These are phyloP conservation scores for Sicus ferrugineus DNA, from an alignment of 2,888 invertebrate species.

Conservation along the genomic window DNA sequence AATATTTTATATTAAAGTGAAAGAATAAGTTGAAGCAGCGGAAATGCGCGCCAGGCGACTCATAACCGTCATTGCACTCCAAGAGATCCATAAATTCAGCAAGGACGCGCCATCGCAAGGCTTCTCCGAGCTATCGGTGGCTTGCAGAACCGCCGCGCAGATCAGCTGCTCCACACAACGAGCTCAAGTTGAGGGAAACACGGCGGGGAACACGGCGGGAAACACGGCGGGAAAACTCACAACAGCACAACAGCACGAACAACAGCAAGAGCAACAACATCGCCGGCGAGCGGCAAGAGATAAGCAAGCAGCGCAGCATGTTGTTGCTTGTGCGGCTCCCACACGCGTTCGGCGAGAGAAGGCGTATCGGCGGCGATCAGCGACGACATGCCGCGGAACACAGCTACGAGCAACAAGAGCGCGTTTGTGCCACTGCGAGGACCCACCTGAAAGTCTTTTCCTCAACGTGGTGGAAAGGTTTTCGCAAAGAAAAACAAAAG, in stretches of 20 bases:
- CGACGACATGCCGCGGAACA: conserved; percentile 30
- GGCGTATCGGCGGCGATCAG: conserved; percentile 31
- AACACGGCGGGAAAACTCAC: not conserved
- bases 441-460: conserved; percentile 32
- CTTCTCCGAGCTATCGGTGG: conserved; percentile 25
- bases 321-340: conserved; percentile 46
- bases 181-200: not conserved
- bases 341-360: conserved; percentile 45
- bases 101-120: conserved; percentile 42
- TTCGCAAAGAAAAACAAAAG: not conserved
- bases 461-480: not conserved
- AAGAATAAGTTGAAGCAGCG: not conserved
- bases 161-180: too few relatives aligned
- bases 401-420: conserved; percentile 2
- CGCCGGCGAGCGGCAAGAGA: conserved; percentile 14
- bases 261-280: conserved; percentile 8
- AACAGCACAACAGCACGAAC: not conserved
- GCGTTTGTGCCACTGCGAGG: conserved; percentile 9
- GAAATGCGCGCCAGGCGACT: conserved; percentile 41
- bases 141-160: conserved; percentile 45
- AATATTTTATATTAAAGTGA: too few relatives aligned
- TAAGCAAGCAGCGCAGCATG: conserved; percentile 33
- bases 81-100: conserved; percentile 58
- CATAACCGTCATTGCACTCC: conserved; percentile 59
- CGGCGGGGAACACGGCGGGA: not conserved